Evolutionary conservation across 2,113 vertebrate genomes (phyloP), one percentile per base, ranked within the genome.

Genomic region (Falco punctatus): DNA sequence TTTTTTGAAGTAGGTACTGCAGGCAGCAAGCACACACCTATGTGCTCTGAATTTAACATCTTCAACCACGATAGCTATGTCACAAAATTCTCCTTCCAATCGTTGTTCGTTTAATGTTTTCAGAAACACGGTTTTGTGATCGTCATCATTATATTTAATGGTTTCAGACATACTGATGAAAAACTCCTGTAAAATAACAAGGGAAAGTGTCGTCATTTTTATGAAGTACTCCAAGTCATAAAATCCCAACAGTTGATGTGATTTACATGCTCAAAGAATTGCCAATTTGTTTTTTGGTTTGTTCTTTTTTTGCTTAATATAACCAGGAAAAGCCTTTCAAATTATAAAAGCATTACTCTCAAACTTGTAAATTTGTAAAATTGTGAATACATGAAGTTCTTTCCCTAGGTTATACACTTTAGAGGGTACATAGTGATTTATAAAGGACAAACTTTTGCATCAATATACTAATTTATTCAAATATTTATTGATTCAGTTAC

Each of bases 1-100:
- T 98, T 99, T 99, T 86, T 99, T 99, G 97, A 99, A 99, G 97
- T 99, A 99, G 95, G 99, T 99, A 97, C 99, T 99, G 96, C 99
- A 99, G 78, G 99, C 99, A 5, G 99, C 99, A 58, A 99, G 97
- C 38, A 99, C 99, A 8, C 99, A 99, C 74, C 99, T 98, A 91
- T 99, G 99, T 59, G 99, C 99, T 97, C 99, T 95, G 97, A 99
- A 99, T 95, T 99, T 99, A 26, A 99, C 99, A 98, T 99, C 99
- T 94, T 99, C 99, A 75, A 99, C 99, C 95, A 99, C 99, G 22
- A 99, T 99, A 83, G 99, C 99, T 61, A 99, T 99, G 86, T 99
- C 99, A 89, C 99, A 99, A 96, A 99, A 99, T 96, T 99, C 99
- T 48, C 99, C 99, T 94, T 99, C 99, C 97, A 99, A 97, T 85